A percentile compares a stretch with the other conserved stretches of the same genome.
phyloP scores from a whole-genome alignment of 2,888 invertebrate genomes.

The Drosophila formosana region DNA sequence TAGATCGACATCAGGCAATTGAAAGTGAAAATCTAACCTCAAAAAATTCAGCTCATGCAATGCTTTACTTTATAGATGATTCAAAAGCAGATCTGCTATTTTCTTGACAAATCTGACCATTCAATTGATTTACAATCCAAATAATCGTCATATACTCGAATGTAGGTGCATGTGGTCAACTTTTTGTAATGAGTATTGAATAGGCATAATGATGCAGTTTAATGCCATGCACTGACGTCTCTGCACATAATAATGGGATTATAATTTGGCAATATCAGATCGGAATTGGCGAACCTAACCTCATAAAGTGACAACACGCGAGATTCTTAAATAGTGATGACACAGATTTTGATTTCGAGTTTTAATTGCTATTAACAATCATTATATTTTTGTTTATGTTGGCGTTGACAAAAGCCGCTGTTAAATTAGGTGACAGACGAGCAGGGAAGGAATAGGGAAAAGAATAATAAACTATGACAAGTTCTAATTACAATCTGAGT shows the following conservation, averaged over 20 bases:
- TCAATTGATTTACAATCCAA: not conserved
- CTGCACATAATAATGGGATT: conserved; percentile 10
- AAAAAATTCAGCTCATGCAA: not conserved
- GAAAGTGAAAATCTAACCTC: not conserved
- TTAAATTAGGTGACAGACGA: conserved; percentile 21
- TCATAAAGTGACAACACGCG: conserved; percentile 32
- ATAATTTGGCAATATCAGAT: conserved; percentile 26
- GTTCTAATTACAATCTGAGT: conserved; percentile 35
- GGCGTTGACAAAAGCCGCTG: conserved; percentile 9
- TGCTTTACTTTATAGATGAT: not conserved
- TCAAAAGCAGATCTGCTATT: not conserved
- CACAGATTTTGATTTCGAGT: conserved; percentile 49
- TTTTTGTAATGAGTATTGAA: not conserved
- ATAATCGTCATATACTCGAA: not conserved
- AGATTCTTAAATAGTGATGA: conserved; percentile 57
- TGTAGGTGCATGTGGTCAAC: not conserved
- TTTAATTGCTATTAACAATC: conserved; percentile 53
- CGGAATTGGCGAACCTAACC: conserved; percentile 35
- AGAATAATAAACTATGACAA: conserved; percentile 23
- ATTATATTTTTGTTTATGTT: conserved; percentile 15
- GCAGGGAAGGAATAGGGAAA: not conserved
- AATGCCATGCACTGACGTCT: not conserved
- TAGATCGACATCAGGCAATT: conserved; percentile 1
- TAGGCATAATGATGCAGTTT: too few relatives aligned
- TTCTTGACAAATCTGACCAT: not conserved